phyloP scores from a whole-genome alignment of 2,888 invertebrate genomes.

The Drosophila bunnanda region DNA sequence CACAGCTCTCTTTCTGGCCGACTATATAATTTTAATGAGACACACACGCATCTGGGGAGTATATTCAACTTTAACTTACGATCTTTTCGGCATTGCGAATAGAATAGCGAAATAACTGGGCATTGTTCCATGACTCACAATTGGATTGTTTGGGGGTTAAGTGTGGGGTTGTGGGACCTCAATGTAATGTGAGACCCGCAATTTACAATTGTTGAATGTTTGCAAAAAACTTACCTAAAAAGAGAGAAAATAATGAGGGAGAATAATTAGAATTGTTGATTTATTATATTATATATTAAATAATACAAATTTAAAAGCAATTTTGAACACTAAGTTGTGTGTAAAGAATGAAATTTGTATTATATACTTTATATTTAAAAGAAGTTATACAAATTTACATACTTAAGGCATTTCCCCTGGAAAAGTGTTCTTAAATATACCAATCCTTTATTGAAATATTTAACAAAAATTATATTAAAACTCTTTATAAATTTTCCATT shows the following conservation, averaged over 20 bases:
- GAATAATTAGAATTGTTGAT: slow-evolving; percentile 16
- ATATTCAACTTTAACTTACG: slow-evolving; percentile 70
- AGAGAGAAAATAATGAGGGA: slow-evolving; percentile 25
- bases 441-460: neutral
- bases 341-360: too few relatives aligned
- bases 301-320: too few relatives aligned
- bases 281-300: too few relatives aligned
- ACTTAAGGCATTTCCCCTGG: too few relatives aligned
- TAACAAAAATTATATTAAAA: neutral
- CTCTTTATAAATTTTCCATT: neutral
- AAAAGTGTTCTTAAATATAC: neutral
- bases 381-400: too few relatives aligned
- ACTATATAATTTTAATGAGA: slow-evolving; percentile 68
- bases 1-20: slow-evolving; percentile 25
- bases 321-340: too few relatives aligned
- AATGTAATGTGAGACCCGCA: slow-evolving; percentile 16
- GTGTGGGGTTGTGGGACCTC: slow-evolving; percentile 12
- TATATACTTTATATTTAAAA: too few relatives aligned
- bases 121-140: slow-evolving; percentile 56
- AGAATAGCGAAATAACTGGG: slow-evolving; percentile 26
- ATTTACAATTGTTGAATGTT: slow-evolving; percentile 12
- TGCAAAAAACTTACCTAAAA: slow-evolving; percentile 42
- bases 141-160: slow-evolving; percentile 28
- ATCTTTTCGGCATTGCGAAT: slow-evolving; percentile 43
- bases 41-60: slow-evolving; percentile 51